Evolutionary conservation across 2,888 invertebrate species (phyloP).

Genomic region (Pediacus dermestoides): DNA sequence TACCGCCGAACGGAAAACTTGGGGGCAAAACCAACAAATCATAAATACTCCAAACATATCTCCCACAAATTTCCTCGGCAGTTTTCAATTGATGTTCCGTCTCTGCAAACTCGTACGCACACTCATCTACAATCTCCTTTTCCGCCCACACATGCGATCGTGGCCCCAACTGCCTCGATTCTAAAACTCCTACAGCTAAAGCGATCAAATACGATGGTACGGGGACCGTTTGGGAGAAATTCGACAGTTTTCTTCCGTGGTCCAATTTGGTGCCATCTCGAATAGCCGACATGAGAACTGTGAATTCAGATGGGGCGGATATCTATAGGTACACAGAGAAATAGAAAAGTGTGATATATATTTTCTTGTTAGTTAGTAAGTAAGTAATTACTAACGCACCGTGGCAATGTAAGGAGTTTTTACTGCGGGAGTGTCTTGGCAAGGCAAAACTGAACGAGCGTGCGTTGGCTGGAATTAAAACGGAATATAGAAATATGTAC

Average conservation of each 20-base stretch:
- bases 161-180: constrained; percentile 70
- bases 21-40: constrained; percentile 88
- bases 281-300: constrained; percentile 86
- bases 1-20: constrained; percentile 92
- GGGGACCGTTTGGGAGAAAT: constrained; percentile 74
- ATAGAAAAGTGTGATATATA: too few species aligned
- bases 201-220: constrained; percentile 89
- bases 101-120: constrained; percentile 85
- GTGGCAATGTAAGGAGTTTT: constrained; percentile 72
- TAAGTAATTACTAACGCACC: constrained; percentile 43
- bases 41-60: constrained; percentile 88
- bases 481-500: constrained; percentile 4
- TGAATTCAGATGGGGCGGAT: constrained; percentile 68
- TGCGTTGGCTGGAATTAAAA: constrained; percentile 68
- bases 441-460: constrained; percentile 84
- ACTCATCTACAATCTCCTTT: constrained; percentile 73
- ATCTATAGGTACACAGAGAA: constrained; percentile 51
- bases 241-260: constrained; percentile 50
- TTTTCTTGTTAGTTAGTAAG: too few species aligned
- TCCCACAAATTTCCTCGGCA: constrained; percentile 82
- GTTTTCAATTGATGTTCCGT: constrained; percentile 78
- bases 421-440: constrained; percentile 88
- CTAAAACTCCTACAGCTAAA: constrained; percentile 80
- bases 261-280: constrained; percentile 51
- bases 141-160: constrained; percentile 89